These are phyloP conservation scores for Steromphala cineraria DNA, from an alignment of 2,888 invertebrate genomes.

Conservation along the genomic window DNA sequence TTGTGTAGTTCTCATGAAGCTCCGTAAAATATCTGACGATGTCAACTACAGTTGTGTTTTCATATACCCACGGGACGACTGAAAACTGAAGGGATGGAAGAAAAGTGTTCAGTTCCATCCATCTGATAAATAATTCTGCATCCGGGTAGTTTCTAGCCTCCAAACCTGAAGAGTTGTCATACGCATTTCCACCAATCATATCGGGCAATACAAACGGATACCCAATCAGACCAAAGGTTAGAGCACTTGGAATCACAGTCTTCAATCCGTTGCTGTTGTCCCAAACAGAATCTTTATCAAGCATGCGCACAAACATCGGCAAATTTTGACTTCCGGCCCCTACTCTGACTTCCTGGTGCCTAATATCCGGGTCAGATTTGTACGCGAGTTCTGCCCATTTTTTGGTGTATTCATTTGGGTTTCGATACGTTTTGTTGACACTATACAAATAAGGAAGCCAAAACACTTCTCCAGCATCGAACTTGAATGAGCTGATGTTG, in stretches of 20 bases:
- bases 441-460: slow-evolving; percentile 62
- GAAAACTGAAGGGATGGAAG: slow-evolving; percentile 94
- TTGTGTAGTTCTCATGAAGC: slow-evolving; percentile 56
- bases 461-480: slow-evolving; percentile 82
- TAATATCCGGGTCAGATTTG: slow-evolving; percentile 56
- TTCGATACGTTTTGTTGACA: slow-evolving; percentile 39
- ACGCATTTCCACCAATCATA: slow-evolving; percentile 79
- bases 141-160: slow-evolving; percentile 46
- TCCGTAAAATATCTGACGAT: slow-evolving; percentile 54
- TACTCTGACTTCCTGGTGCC: slow-evolving; percentile 88
- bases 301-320: slow-evolving; percentile 86
- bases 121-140: slow-evolving; percentile 81
- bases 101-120: slow-evolving; percentile 91
- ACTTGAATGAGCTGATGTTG: slow-evolving; percentile 91
- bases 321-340: slow-evolving; percentile 88
- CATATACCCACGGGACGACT: slow-evolving; percentile 76
- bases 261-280: slow-evolving; percentile 83
- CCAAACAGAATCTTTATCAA: slow-evolving; percentile 93
- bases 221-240: slow-evolving; percentile 76
- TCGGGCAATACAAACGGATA: slow-evolving; percentile 94
- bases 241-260: slow-evolving; percentile 88
- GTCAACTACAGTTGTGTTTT: slow-evolving; percentile 49
- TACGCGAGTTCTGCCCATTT: slow-evolving; percentile 58
- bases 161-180: slow-evolving; percentile 38
- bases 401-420: slow-evolving; percentile 61